Percentiles rank a stretch among this genome's conserved stretches.
Conservation (phyloP, 2,888 invertebrate genomes). For the Eucera pruinosa region DNA sequence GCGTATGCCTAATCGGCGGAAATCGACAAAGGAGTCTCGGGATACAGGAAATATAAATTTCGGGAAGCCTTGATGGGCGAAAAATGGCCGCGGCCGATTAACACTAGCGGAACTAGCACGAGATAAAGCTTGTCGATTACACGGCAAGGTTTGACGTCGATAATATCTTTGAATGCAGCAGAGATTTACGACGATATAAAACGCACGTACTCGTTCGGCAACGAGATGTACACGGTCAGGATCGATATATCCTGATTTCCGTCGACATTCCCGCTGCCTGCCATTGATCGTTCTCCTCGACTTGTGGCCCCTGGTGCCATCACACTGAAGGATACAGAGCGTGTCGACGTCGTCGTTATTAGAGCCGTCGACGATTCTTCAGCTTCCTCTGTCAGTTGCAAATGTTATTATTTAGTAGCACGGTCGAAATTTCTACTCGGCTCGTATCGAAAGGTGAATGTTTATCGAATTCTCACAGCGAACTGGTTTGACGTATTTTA, state of each 20-base stretch:
- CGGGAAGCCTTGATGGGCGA: neutral
- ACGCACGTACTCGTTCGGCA: slow-evolving; percentile 14
- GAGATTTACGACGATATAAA: slow-evolving; percentile 44
- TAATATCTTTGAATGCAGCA: slow-evolving; percentile 40
- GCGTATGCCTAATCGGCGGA: no score
- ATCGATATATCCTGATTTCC: slow-evolving; percentile 52
- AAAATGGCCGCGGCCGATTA: slow-evolving; percentile 34
- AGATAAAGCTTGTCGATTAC: slow-evolving; percentile 33
- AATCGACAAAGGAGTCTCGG: neutral
- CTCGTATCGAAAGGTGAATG: neutral
- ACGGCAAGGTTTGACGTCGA: slow-evolving; percentile 16
- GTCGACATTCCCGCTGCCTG: slow-evolving; percentile 35
- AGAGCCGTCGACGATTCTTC: slow-evolving; percentile 33
- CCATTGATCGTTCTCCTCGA: slow-evolving; percentile 35
- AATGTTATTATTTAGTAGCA: slow-evolving; percentile 6
- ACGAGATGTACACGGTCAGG: neutral
- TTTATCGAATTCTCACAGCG: neutral
- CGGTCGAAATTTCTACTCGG: no score
- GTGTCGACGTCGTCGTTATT: slow-evolving; percentile 48
- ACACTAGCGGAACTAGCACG: slow-evolving; percentile 6
- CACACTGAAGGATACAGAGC: slow-evolving; percentile 51
- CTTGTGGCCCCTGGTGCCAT: slow-evolving; percentile 27
- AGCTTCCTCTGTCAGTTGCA: slow-evolving; percentile 23
- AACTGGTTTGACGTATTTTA: neutral
- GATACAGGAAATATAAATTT: slow-evolving; percentile 42